A percentile compares a stretch with the other conserved stretches of the same genome.
Conservation (phyloP, 2,888 invertebrate species). For the Lymantria monacha region DNA sequence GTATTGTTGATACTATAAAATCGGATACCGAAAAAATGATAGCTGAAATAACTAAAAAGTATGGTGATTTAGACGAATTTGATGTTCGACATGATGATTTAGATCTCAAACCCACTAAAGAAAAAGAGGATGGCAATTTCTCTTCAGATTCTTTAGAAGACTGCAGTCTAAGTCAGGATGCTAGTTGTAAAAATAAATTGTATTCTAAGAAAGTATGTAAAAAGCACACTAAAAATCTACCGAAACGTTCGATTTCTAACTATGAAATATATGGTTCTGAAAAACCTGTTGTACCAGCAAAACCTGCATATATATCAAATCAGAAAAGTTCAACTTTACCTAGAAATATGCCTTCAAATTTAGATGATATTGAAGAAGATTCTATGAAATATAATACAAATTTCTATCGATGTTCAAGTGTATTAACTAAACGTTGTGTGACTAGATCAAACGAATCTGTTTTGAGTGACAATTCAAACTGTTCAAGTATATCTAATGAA, state of each 20-base stretch:
- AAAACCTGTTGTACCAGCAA: slow-evolving; percentile 64
- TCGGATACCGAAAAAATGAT: slow-evolving; percentile 85
- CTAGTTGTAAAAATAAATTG: slow-evolving; percentile 73
- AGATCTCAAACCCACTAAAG: slow-evolving; percentile 67
- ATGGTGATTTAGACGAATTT: slow-evolving; percentile 83
- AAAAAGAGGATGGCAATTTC: slow-evolving; percentile 86
- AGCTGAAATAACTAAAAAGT: slow-evolving; percentile 84
- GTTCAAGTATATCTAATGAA: slow-evolving; percentile 77
- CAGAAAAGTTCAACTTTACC: slow-evolving; percentile 77
- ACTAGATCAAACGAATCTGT: slow-evolving; percentile 83
- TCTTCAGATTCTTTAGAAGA: slow-evolving; percentile 91
- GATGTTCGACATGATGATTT: slow-evolving; percentile 54
- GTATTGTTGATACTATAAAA: slow-evolving; percentile 83
- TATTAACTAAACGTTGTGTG: slow-evolving; percentile 79
- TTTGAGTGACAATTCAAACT: slow-evolving; percentile 75
- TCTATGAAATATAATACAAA: slow-evolving; percentile 60
- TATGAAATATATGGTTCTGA: slow-evolving; percentile 86
- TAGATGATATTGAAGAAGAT: slow-evolving; percentile 80
- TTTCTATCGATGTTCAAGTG: slow-evolving; percentile 76
- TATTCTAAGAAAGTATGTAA: slow-evolving; percentile 79
- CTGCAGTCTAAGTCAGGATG: slow-evolving; percentile 82
- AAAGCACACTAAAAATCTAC: slow-evolving; percentile 75
- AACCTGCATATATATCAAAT: slow-evolving; percentile 57
- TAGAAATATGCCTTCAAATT: slow-evolving; percentile 76
- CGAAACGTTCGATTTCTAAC: slow-evolving; percentile 88